A percentile compares a stretch with the other conserved stretches of the same genome.
Conservation (phyloP, 2,888 invertebrate species). For the Frankliniella intonsa region DNA sequence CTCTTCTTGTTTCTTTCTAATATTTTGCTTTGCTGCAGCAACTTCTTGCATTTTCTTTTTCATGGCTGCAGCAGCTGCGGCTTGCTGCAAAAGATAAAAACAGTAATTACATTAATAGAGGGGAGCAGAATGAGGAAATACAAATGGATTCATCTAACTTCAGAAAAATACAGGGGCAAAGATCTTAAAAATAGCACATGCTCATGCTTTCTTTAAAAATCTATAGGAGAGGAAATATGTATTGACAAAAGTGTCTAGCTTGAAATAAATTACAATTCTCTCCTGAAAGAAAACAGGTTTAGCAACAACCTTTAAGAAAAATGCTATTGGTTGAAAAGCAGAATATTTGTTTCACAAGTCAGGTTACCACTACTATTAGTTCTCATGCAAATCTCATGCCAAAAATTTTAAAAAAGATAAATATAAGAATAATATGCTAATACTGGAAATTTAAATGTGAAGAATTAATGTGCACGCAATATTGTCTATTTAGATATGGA, state of each 20-base stretch:
- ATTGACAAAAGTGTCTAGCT: too few relatives aligned
- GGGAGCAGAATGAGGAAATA: too few relatives aligned
- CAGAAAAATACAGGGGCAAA: background rate
- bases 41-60: conserved; percentile 49
- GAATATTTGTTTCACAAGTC: too few relatives aligned
- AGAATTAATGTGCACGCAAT: background rate
- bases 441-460: background rate
- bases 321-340: too few relatives aligned
- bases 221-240: too few relatives aligned
- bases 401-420: background rate
- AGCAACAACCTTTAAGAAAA: too few relatives aligned
- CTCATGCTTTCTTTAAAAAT: background rate
- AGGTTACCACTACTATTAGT: background rate
- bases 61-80: conserved; percentile 43
- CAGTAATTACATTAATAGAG: background rate
- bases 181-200: background rate
- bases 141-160: background rate
- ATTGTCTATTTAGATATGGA: too few relatives aligned
- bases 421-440: background rate
- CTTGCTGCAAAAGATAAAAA: conserved; percentile 32
- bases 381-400: background rate
- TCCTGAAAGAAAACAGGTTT: too few relatives aligned
- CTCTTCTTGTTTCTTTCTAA: conserved; percentile 70
- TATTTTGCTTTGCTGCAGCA: conserved; percentile 60
- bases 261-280: too few relatives aligned